phyloP scores from a whole-genome alignment of 2,888 invertebrate genomes.

The Linyphia triangularis region DNA sequence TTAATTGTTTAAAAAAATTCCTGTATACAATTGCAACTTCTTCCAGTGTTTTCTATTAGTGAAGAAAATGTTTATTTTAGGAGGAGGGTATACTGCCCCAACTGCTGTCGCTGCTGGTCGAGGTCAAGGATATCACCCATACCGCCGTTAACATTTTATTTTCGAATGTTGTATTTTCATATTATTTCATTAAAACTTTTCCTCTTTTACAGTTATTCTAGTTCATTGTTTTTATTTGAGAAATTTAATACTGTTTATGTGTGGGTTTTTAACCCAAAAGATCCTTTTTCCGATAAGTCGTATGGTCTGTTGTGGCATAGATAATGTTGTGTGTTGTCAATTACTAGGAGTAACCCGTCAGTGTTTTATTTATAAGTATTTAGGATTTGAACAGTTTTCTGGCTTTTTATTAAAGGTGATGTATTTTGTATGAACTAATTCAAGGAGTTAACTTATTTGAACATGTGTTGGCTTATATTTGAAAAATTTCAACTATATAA shows the following conservation, averaged over 20 bases:
- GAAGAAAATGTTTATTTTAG: neutral
- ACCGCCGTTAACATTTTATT: constrained; percentile 43
- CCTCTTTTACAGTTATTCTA: neutral
- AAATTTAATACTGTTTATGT: too few relatives aligned
- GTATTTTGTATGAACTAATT: too few relatives aligned
- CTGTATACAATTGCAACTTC: too few relatives aligned
- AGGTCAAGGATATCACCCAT: constrained; percentile 64
- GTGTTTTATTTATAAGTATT: too few relatives aligned
- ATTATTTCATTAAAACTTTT: constrained; percentile 45
- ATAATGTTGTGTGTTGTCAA: too few relatives aligned
- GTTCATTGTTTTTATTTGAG: neutral
- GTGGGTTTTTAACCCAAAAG: neutral
- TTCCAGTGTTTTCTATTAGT: too few relatives aligned
- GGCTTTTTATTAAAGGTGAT: too few relatives aligned
- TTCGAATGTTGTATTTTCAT: constrained; percentile 27
- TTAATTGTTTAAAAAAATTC: too few relatives aligned
- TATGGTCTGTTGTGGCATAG: too few relatives aligned
- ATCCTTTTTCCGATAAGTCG: too few relatives aligned
- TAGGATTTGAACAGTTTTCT: too few relatives aligned
- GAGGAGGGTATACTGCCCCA: neutral
- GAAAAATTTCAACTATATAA: neutral
- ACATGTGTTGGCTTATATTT: neutral
- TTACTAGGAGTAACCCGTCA: too few relatives aligned
- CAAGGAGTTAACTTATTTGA: neutral
- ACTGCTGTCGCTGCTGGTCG: neutral